Conservation (phyloP, 2,888 invertebrate species). For the Amphipyra berbera region DNA sequence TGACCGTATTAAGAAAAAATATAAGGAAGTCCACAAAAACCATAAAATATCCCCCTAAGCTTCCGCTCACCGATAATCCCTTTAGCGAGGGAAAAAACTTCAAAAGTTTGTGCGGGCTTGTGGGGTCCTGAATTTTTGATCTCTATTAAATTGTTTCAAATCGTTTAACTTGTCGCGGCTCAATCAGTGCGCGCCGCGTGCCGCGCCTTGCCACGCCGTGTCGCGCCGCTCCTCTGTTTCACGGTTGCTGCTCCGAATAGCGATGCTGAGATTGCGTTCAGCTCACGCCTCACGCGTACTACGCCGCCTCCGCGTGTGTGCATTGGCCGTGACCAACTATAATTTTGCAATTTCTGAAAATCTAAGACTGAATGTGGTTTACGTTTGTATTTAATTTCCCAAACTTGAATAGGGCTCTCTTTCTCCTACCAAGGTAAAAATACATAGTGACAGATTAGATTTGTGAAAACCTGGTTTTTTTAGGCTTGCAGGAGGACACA, state of each 20-base stretch:
- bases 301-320: slow-evolving; percentile 32
- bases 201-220: slow-evolving; percentile 35
- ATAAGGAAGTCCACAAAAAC: slow-evolving; percentile 81
- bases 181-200: slow-evolving; percentile 83
- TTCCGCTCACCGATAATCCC: slow-evolving; percentile 87
- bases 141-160: slow-evolving; percentile 91
- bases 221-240: slow-evolving; percentile 65
- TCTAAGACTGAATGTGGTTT: not conserved
- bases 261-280: slow-evolving; percentile 66
- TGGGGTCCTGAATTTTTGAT: slow-evolving; percentile 88
- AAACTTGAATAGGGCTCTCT: no score
- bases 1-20: slow-evolving; percentile 70
- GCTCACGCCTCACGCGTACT: slow-evolving; percentile 55
- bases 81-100: slow-evolving; percentile 89
- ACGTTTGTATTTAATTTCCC: no score
- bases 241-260: slow-evolving; percentile 79
- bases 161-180: slow-evolving; percentile 90
- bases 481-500: no score
- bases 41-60: slow-evolving; percentile 85
- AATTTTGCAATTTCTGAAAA: slow-evolving; percentile 15
- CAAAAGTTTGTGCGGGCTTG: slow-evolving; percentile 89
- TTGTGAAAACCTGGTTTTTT: no score
- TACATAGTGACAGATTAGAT: no score
- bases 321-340: slow-evolving; percentile 35
- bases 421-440: no score